phyloP scores from a whole-genome alignment of 2,797 vertebrate genomes.

The Cynopterus sphinx region DNA sequence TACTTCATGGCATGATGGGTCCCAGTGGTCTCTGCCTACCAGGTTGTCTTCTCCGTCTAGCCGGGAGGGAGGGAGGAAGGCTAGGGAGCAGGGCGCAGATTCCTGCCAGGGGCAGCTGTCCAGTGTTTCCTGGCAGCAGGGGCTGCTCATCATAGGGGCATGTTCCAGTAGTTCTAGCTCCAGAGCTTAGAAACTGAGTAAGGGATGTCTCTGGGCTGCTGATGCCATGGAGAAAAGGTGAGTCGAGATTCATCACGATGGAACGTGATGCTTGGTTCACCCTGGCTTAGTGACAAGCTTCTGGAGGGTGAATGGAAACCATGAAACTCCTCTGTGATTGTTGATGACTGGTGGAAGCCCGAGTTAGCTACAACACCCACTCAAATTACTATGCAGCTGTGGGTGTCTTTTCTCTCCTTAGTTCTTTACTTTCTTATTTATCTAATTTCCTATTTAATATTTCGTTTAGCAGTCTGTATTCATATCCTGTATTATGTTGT shows the following conservation, averaged over 20 bases:
- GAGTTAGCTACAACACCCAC: fast-evolving
- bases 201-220: not conserved
- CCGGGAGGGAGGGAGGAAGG: not conserved
- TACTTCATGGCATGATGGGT: fast-evolving
- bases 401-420: not conserved
- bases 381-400: not conserved
- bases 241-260: not conserved
- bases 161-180: not conserved
- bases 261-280: not conserved
- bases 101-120: not conserved
- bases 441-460: not conserved
- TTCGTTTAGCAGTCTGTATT: not conserved
- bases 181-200: not conserved
- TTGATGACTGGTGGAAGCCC: not conserved
- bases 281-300: not conserved
- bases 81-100: fast-evolving
- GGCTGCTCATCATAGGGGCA: no score
- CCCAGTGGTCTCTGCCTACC: no score
- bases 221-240: not conserved
- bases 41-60: not conserved
- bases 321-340: not conserved
- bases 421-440: not conserved
- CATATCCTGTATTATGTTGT: not conserved
- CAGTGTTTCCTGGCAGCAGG: not conserved
- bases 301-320: not conserved